Evolutionary conservation across 2,888 invertebrate genomes (phyloP).

Genomic region (Congeria kusceri): DNA sequence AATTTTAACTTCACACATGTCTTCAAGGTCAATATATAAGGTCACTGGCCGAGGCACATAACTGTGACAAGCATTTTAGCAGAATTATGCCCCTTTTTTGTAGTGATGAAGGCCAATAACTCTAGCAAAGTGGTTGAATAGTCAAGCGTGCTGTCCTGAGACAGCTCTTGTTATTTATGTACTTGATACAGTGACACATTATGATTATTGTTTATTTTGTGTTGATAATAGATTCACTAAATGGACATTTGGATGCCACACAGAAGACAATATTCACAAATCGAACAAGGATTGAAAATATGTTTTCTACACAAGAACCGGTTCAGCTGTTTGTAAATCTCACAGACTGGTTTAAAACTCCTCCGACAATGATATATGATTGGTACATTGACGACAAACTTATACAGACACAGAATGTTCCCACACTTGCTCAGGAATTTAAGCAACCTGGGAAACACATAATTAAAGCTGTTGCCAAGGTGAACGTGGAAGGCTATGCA

Average conservation of each 20-base stretch:
- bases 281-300: neutral
- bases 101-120: too few species aligned
- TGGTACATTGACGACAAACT: slow-evolving; percentile 26
- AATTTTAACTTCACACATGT: too few species aligned
- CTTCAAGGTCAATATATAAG: too few species aligned
- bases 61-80: too few species aligned
- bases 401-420: neutral
- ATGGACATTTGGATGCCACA: slow-evolving; percentile 16
- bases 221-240: slow-evolving; percentile 11
- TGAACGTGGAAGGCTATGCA: neutral
- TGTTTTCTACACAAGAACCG: slow-evolving; percentile 52
- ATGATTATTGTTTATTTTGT: too few species aligned
- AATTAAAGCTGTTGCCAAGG: slow-evolving; percentile 5
- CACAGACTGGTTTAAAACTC: slow-evolving; percentile 56
- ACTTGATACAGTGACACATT: too few species aligned
- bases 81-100: too few species aligned
- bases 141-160: too few species aligned
- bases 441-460: neutral
- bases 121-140: too few species aligned
- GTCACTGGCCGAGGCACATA: too few species aligned
- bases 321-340: slow-evolving; percentile 48
- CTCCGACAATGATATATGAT: slow-evolving; percentile 21
- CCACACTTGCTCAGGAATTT: neutral
- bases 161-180: too few species aligned
- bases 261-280: neutral